Evolutionary conservation across 2,797 vertebrate species (phyloP).

Genomic region (Erpetoichthys calabaricus): DNA sequence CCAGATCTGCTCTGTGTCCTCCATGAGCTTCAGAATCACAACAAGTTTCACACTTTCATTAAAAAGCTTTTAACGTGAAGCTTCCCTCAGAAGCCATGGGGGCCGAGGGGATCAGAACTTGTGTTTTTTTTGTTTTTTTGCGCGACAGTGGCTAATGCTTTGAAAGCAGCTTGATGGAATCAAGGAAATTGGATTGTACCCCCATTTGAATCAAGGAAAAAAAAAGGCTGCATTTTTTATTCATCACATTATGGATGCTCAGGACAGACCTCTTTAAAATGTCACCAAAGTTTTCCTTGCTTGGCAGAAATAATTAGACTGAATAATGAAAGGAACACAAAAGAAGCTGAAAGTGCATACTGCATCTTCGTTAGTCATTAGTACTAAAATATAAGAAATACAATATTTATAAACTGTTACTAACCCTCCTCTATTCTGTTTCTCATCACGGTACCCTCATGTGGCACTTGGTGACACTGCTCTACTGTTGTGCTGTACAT

Average conservation of each 20-base stretch:
- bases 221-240: constrained; percentile 56
- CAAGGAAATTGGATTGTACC: constrained; percentile 96
- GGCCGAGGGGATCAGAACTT: constrained; percentile 64
- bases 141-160: constrained; percentile 71
- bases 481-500: too few species aligned
- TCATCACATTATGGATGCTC: constrained; percentile 78
- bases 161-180: constrained; percentile 85
- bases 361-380: too few species aligned
- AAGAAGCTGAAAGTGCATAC: too few species aligned
- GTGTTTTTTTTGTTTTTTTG: constrained; percentile 49
- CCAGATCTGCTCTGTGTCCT: too few species aligned
- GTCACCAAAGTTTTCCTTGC: constrained; percentile 72
- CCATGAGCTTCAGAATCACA: background rate
- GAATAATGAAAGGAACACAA: too few species aligned
- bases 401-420: too few species aligned
- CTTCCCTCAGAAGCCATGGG: constrained; percentile 42
- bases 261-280: constrained; percentile 72
- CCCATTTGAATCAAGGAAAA: constrained; percentile 86
- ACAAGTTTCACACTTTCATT: constrained; percentile 24
- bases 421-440: too few species aligned
- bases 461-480: too few species aligned
- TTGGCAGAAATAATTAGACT: constrained; percentile 75
- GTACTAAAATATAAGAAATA: too few species aligned
- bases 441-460: too few species aligned
- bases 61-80: constrained; percentile 47